These are phyloP conservation scores for Amaurobius ferox DNA, from an alignment of 2,888 invertebrate species.

Conservation along the genomic window DNA sequence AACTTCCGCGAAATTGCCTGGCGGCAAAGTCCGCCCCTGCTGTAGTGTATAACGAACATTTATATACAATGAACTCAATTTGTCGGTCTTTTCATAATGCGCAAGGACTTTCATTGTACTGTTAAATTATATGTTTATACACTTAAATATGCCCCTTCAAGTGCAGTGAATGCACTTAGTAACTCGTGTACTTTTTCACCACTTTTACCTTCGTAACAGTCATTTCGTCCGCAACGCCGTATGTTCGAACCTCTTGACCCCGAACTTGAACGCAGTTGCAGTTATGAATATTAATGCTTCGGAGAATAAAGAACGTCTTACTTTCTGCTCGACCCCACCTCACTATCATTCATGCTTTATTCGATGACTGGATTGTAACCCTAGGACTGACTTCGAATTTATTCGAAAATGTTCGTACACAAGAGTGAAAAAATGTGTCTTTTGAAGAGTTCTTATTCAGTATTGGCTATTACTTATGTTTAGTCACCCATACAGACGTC, in stretches of 20 bases:
- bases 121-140: too few species aligned
- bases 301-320: constrained; percentile 36
- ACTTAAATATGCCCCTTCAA: not conserved
- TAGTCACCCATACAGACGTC: not conserved
- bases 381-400: not conserved
- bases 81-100: too few species aligned
- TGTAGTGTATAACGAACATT: too few species aligned
- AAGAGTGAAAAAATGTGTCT: not conserved
- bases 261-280: constrained; percentile 28
- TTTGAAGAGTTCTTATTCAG: not conserved
- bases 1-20: too few species aligned
- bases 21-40: too few species aligned
- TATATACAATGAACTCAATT: too few species aligned
- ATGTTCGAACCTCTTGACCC: constrained; percentile 33
- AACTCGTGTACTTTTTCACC: not conserved
- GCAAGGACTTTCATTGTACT: too few species aligned
- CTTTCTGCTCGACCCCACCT: constrained; percentile 42
- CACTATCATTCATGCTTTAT: constrained; percentile 16
- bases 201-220: not conserved
- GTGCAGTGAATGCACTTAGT: not conserved
- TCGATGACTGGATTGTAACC: constrained; percentile 5
- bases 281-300: constrained; percentile 53
- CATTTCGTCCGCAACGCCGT: not conserved
- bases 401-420: not conserved
- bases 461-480: not conserved